Evolutionary conservation across 2,888 invertebrate genomes (phyloP), one percentile per base, ranked within the genome.

Genomic region (Agrochola macilenta): DNA sequence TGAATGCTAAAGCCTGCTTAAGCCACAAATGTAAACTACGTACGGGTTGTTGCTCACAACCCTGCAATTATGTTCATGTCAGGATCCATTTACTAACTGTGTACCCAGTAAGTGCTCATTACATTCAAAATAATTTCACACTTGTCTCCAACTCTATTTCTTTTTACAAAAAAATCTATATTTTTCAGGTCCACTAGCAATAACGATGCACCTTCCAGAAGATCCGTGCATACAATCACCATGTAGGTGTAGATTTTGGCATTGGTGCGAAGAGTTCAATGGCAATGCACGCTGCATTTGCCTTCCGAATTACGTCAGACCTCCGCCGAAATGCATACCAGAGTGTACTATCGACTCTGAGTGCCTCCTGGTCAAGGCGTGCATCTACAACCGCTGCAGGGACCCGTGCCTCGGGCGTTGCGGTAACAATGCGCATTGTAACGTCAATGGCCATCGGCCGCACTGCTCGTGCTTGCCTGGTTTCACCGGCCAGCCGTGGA

Each of bases 201-300:
- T 93, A 79, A 84, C 91, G 52, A 86, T 92, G 68, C 86, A 85
- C 65, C 83, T 85, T 64, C 87, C 90, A 75, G 88, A 95, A 69
- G 97, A 97, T 86, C 98, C 98, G 0, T 98, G 98, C 87, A 92
- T 97, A 79, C 98, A 98, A 52, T 98, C 97, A 70, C 98, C 98
- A 39, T 99, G 99, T 92, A 98, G 98, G 14, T 98, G 12, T 12
- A 0, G 14, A 4, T 46, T 46, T 46, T 46, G 46, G 46, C 46
- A 98, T 93, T 98, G 98, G 20, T 98, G 98, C 49, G 17, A 52
- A 52, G 20, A 52, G 20, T 52, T 52, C 14, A 52, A 52, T 20
- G 20, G 49, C 20, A 52, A 7, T 20, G 7, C 49, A 52, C 49
- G 49, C 49, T 52, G 49, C 20, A 20, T 52, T 52, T 52, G 49